Conservation (phyloP, 2,797 vertebrate species). For the Lutjanus campechanus region DNA sequence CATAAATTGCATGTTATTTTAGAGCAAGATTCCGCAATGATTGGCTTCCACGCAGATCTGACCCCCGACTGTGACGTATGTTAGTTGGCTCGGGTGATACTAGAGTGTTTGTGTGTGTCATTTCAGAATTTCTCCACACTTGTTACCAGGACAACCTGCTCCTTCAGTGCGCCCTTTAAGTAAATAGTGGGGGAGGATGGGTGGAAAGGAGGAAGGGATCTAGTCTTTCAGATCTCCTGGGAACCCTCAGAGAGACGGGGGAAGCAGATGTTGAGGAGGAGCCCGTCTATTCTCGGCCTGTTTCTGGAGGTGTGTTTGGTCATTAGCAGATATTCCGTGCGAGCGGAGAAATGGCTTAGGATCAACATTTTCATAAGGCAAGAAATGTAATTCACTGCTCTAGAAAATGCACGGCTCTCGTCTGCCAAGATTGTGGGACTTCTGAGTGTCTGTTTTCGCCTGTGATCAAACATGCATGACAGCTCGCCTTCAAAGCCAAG, state of each 20-base stretch:
- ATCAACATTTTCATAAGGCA: conserved; percentile 62
- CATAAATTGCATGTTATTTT: conserved; percentile 43
- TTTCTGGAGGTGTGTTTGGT: conserved; percentile 74
- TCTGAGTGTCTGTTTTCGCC: conserved; percentile 71
- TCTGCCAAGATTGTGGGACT: conserved; percentile 64
- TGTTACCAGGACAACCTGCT: conserved; percentile 69
- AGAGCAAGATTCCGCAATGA: conserved; percentile 24
- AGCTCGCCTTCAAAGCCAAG: conserved; percentile 82
- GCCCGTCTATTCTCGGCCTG: conserved; percentile 56
- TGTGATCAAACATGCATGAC: conserved; percentile 86
- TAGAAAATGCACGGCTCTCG: conserved; percentile 51
- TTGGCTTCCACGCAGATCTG: conserved; percentile 28
- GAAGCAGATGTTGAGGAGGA: conserved; percentile 73
- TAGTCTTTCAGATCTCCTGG: conserved; percentile 51
- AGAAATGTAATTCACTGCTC: conserved; percentile 56
- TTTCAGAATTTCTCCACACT: conserved; percentile 51
- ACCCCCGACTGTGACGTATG: conserved; percentile 3
- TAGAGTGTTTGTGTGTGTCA: conserved; percentile 44
- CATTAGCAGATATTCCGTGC: conserved; percentile 70
- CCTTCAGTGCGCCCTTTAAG: conserved; percentile 52
- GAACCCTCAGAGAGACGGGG: conserved; percentile 39
- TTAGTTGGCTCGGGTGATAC: conserved; percentile 9
- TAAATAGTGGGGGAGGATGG: conserved; percentile 48
- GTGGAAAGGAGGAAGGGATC: conserved; percentile 49
- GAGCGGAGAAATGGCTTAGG: conserved; percentile 52